Conservation (phyloP, 2,113 vertebrate species). For the Machaerirhynchus nigripectus region DNA sequence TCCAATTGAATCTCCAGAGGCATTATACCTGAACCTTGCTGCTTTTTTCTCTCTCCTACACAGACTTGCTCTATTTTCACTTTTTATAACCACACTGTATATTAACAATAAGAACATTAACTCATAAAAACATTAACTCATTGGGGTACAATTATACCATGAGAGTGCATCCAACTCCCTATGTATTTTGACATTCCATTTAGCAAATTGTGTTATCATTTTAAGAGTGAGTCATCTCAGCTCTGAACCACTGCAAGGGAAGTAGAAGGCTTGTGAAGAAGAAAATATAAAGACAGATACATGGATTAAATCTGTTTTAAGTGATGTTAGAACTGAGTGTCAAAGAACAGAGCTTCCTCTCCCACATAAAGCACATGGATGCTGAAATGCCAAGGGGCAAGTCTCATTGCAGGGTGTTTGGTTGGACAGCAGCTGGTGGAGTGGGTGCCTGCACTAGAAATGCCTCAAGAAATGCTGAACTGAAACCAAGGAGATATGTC, state of each 20-base stretch:
- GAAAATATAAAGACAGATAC: not conserved
- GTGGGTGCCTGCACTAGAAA: not conserved
- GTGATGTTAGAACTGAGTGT: not conserved
- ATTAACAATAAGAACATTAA: not conserved
- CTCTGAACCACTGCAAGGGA: constrained; percentile 7
- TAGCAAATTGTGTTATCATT: not conserved
- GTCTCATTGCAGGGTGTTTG: not conserved
- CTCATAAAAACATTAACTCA: constrained; percentile 33
- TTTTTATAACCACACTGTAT: not conserved
- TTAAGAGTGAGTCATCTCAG: constrained; percentile 1
- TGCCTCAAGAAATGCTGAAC: not conserved
- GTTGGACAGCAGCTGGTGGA: not conserved
- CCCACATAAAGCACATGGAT: not conserved
- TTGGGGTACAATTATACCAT: not conserved
- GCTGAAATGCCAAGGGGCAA: not conserved
- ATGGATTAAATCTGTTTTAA: not conserved
- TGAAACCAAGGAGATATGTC: not conserved
- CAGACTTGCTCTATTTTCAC: not conserved
- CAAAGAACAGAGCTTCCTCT: not conserved
- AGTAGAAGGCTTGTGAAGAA: not conserved
- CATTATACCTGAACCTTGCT: constrained; percentile 8
- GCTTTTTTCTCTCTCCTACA: constrained; percentile 8
- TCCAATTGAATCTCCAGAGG: not conserved
- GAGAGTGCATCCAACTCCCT: not conserved
- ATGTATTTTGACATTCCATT: constrained; percentile 19